Conservation (phyloP, 2,113 vertebrate genomes). For the Ursus arctos region DNA sequence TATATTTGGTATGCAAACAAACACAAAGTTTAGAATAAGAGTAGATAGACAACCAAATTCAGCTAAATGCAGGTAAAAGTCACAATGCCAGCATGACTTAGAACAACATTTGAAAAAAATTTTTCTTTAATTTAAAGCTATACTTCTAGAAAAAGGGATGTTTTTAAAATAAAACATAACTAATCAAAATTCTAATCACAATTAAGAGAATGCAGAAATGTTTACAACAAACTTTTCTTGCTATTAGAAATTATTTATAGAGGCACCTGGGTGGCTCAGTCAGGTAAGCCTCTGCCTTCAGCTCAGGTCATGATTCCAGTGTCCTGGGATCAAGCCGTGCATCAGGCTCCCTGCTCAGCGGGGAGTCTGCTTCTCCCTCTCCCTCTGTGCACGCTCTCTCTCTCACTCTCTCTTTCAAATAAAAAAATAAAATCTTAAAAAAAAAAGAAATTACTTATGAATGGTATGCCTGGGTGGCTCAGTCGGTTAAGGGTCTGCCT, state of each 20-base stretch:
- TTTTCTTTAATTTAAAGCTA: constrained; percentile 13
- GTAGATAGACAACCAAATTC: neutral
- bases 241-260: neutral
- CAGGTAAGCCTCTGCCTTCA: too few relatives aligned
- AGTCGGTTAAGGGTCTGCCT: too few relatives aligned
- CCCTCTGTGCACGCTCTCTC: too few relatives aligned
- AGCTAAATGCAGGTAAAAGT: neutral
- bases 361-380: too few relatives aligned
- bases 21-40: constrained; percentile 29
- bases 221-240: neutral
- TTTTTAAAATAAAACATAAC: constrained; percentile 9
- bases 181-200: neutral
- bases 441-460: too few relatives aligned
- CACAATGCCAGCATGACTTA: constrained; percentile 23
- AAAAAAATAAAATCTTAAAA: too few relatives aligned
- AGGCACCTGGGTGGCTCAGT: too few relatives aligned
- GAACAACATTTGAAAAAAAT: neutral
- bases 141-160: neutral
- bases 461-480: too few relatives aligned
- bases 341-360: too few relatives aligned
- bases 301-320: too few relatives aligned
- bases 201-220: neutral
- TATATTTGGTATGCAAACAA: neutral
- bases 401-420: too few relatives aligned
- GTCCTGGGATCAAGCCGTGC: too few relatives aligned